Percentiles rank a stretch among this genome's conserved stretches.
Conservation (phyloP, 2,113 vertebrate genomes). For the Calypte anna region DNA sequence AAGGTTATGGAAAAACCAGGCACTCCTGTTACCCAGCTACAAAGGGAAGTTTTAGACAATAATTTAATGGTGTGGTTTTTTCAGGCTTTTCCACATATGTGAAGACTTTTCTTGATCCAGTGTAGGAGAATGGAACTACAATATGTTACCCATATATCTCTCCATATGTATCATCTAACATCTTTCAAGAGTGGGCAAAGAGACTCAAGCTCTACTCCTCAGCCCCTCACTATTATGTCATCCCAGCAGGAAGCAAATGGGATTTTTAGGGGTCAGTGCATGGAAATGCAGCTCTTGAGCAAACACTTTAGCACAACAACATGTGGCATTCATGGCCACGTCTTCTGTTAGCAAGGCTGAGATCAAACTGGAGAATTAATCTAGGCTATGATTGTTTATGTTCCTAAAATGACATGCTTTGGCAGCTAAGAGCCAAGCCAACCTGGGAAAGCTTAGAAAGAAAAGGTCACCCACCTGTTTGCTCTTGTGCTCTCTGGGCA, state of each 20-base stretch:
- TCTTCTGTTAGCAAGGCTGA: not conserved
- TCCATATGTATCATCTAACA: not conserved
- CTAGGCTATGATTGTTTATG: not conserved
- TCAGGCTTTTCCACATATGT: not conserved
- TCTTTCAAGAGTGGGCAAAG: slow-evolving; percentile 8
- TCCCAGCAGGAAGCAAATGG: slow-evolving; percentile 37
- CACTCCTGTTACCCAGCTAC: not conserved
- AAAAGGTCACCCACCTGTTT: not conserved
- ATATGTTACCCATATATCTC: not conserved
- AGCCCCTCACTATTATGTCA: not conserved
- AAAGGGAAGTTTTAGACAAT: not conserved
- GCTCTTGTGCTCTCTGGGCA: not conserved
- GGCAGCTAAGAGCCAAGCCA: not conserved
- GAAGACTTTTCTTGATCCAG: not conserved
- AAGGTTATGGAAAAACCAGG: not conserved
- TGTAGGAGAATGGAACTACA: not conserved
- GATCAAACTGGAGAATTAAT: not conserved
- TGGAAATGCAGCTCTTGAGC: not conserved
- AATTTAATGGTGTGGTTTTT: not conserved
- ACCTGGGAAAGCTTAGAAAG: not conserved
- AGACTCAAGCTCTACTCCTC: not conserved
- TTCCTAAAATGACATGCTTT: not conserved
- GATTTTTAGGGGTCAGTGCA: slow-evolving; percentile 14
- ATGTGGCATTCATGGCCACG: not conserved
- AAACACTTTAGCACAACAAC: not conserved